phyloP scores from a whole-genome alignment of 2,113 vertebrate genomes.

The human (Homo sapiens) region DNA sequence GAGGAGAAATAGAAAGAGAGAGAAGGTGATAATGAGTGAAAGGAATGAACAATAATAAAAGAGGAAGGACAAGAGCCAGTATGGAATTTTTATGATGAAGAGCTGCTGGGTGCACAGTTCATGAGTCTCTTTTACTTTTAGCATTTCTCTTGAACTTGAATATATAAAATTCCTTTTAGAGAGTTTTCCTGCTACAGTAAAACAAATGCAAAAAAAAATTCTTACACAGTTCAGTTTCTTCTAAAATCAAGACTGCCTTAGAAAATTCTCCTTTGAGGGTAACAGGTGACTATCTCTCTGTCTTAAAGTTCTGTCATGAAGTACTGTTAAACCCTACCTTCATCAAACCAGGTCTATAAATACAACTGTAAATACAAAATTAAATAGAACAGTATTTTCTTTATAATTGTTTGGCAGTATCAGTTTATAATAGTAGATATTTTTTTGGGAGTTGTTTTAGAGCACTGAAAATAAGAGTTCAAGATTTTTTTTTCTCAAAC shows the following conservation, averaged over 20 bases:
- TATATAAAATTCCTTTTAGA: not conserved
- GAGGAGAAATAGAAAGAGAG: not conserved
- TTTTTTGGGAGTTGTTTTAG: slow-evolving; percentile 13
- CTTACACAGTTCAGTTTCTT: not conserved
- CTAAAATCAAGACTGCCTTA: not conserved
- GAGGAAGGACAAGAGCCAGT: not conserved
- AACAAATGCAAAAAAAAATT: not conserved
- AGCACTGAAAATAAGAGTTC: not conserved
- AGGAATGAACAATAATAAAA: not conserved
- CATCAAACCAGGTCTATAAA: not conserved
- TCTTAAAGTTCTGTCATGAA: not conserved
- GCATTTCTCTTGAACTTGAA: not conserved
- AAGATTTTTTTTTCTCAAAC: not conserved
- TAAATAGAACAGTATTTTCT: not conserved
- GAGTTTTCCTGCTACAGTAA: not conserved
- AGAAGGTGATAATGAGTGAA: not conserved
- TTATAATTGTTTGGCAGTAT: not conserved
- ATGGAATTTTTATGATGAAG: not conserved
- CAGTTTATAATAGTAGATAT: not conserved
- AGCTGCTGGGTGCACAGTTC: not conserved
- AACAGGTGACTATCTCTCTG: not conserved
- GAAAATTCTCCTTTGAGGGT: not conserved
- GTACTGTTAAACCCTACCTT: not conserved
- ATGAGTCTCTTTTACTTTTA: not conserved
- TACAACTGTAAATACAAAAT: not conserved